Base-by-base conservation (phyloP, 2,113 vertebrate species). In the Mormoops blainvillei region DNA sequence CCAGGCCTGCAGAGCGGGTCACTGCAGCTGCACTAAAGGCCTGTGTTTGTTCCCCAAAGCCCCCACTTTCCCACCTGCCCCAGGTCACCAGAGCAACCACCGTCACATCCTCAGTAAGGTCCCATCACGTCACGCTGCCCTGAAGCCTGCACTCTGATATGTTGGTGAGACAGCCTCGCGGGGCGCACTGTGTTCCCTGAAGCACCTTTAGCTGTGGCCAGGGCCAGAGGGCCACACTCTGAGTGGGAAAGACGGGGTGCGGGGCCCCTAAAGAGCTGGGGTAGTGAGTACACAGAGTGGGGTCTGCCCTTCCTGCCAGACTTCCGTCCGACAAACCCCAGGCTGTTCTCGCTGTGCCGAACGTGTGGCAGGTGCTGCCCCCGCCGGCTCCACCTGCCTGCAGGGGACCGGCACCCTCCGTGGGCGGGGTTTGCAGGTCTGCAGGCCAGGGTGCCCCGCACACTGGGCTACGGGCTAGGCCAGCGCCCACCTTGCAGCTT, bases 301-400 rank as follows among this genome's bases (percentile, higher is more conserved):
- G 87, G 14, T 18, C 68, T 18, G 0, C 81, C 52, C 61, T 48
- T 31, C 33, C 33, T 3, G 0, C 19, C 41, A 1, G 38, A 4
- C 38, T 56, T 2, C 54, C 3, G 7, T 22, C 54, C 7, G 7
- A 20, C 54, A 56, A 36, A 31, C 10, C 31, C 18, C 22, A 6
- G 28, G 14, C 28, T 2, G 12, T 19, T 7, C 41, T 22, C 31
- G 14, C 61, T 15, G 2, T 13, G n/a, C 22, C 18, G 10, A 41
- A 41, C 0, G 48, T 2, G 43, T 24, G 41, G 45, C 54, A 28
- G 48, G n/a, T 3, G 16, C 10, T 0, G 1, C 2, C 3, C 41
- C 78, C 26, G 3, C 2, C 7, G 15, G 45, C 43, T 31, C 61
- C 19, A 13, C 20, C 71, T 48, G 22, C 38, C 58, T 41, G 10